A percentile compares a stretch with the other conserved stretches of the same genome.
Evolutionary conservation across 2,888 invertebrate genomes (phyloP).

Genomic region (Orthosia incerta): DNA sequence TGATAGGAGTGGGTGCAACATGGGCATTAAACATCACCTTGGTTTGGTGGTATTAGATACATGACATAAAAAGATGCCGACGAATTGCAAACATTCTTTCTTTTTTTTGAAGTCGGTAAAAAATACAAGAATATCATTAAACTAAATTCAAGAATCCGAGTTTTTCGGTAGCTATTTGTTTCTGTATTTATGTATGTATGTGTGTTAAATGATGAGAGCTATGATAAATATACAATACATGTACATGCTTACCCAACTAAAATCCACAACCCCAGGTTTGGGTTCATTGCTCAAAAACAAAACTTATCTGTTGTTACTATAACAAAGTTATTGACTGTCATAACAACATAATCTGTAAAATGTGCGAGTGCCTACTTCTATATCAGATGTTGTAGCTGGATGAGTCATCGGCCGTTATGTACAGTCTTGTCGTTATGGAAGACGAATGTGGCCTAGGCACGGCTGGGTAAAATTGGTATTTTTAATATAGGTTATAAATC

Average conservation of each 20-base stretch:
- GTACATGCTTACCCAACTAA: neutral
- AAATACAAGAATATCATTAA: too few species aligned
- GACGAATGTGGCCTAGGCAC: neutral
- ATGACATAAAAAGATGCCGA: too few species aligned
- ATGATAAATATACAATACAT: slow-evolving; percentile 12
- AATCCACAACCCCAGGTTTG: slow-evolving; percentile 6
- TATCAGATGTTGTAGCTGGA: slow-evolving; percentile 9
- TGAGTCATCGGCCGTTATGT: slow-evolving; percentile 23
- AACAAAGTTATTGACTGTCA: slow-evolving; percentile 12
- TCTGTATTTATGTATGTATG: neutral
- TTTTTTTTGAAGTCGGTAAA: too few species aligned
- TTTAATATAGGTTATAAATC: too few species aligned
- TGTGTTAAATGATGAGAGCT: neutral
- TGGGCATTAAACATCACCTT: too few species aligned
- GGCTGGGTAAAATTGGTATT: too few species aligned
- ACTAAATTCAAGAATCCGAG: too few species aligned
- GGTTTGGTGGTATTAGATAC: too few species aligned
- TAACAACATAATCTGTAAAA: slow-evolving; percentile 23
- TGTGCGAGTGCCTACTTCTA: slow-evolving; percentile 4
- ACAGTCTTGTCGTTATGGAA: neutral
- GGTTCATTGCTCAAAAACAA: slow-evolving; percentile 42
- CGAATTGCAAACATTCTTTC: too few species aligned
- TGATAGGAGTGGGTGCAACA: too few species aligned
- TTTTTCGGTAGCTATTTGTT: neutral
- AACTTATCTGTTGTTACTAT: slow-evolving; percentile 45